These are phyloP conservation scores for Physella acuta DNA, from an alignment of 1,140 invertebrate species.

Conservation along the genomic window DNA sequence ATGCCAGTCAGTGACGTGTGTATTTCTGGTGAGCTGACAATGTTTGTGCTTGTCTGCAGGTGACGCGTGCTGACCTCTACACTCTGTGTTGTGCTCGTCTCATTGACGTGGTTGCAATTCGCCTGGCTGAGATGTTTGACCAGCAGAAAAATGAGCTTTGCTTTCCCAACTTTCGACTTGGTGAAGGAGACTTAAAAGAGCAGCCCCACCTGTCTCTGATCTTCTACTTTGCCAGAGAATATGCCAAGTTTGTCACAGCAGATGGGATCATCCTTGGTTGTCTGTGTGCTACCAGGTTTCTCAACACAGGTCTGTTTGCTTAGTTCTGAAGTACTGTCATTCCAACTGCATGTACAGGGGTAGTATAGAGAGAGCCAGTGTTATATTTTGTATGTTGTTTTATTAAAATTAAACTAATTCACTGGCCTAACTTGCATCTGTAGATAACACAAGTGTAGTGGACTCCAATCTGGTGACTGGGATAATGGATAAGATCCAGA, in stretches of 20 bases:
- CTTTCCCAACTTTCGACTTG: not conserved
- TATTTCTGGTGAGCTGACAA: not conserved
- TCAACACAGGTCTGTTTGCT: not conserved
- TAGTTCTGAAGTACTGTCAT: too few species aligned
- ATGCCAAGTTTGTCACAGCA: not conserved
- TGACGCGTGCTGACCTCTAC: too few species aligned
- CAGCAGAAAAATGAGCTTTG: not conserved
- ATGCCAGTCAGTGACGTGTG: not conserved
- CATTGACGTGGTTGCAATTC: not conserved
- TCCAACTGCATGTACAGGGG: too few species aligned
- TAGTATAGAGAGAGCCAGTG: too few species aligned
- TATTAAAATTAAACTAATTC: too few species aligned
- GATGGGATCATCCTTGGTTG: slow-evolving; percentile 3
- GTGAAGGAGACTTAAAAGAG: not conserved
- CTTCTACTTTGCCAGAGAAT: not conserved
- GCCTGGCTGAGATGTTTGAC: not conserved
- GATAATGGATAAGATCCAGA: not conserved
- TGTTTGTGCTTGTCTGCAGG: too few species aligned
- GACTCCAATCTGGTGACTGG: too few species aligned
- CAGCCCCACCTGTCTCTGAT: not conserved
- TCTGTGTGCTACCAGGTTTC: slow-evolving; percentile 1
- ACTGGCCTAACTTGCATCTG: too few species aligned
- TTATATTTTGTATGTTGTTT: too few species aligned
- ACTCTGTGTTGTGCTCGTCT: too few species aligned
- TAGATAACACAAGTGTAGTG: too few species aligned